Percentiles rank a stretch among this genome's conserved stretches.
These are phyloP conservation scores for Nematopogon swammerdamellus DNA, from an alignment of 2,888 invertebrate species.

Conservation along the genomic window DNA sequence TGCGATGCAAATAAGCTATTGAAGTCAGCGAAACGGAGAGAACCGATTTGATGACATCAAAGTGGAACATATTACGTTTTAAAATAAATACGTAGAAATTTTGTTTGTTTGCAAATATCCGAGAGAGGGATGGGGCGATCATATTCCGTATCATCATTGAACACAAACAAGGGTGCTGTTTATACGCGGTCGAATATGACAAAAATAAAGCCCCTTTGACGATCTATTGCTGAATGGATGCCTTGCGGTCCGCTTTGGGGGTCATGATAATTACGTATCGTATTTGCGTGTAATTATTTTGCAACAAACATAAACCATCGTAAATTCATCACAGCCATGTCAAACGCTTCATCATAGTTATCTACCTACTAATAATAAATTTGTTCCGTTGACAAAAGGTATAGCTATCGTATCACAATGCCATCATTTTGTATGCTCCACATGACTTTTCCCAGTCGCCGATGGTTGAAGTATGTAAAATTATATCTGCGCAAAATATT, in stretches of 20 bases:
- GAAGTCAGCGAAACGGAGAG: conserved; percentile 31
- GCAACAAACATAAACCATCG: too few relatives aligned
- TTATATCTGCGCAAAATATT: conserved; percentile 8
- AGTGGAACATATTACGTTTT: conserved; percentile 56
- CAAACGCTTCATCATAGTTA: too few relatives aligned
- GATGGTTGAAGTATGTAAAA: not conserved
- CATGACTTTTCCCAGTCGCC: too few relatives aligned
- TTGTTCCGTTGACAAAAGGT: too few relatives aligned
- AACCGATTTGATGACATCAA: conserved; percentile 57
- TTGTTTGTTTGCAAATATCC: conserved; percentile 51
- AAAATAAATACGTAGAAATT: conserved; percentile 51
- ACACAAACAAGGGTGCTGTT: conserved; percentile 34
- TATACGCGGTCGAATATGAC: conserved; percentile 1
- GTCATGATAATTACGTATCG: not conserved
- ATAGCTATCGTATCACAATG: too few relatives aligned
- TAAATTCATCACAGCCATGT: too few relatives aligned
- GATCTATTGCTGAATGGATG: conserved; percentile 10
- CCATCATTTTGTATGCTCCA: too few relatives aligned
- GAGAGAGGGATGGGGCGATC: conserved; percentile 36
- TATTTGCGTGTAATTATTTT: not conserved
- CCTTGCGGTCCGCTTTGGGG: not conserved
- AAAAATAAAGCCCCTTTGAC: conserved; percentile 34
- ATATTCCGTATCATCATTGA: conserved; percentile 47
- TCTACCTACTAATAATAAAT: too few relatives aligned
- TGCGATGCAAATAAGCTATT: not conserved